A percentile compares a stretch with the other conserved stretches of the same genome.
These are phyloP conservation scores for Eutrigla gurnardus DNA, from an alignment of 2,797 vertebrate genomes.

Conservation along the genomic window DNA sequence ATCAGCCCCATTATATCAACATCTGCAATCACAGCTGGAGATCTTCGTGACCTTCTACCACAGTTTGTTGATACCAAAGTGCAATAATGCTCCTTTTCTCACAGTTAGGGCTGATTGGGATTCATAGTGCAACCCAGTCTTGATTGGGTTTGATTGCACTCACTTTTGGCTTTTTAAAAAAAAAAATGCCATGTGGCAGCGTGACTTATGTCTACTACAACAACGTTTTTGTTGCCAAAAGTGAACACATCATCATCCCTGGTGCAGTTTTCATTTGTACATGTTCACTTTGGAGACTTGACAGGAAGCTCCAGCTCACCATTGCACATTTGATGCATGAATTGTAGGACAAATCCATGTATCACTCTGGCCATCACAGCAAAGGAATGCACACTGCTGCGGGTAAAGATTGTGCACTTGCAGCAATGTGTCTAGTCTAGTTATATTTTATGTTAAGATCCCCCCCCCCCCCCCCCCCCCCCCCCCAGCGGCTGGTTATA, in stretches of 20 bases:
- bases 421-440: background rate
- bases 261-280: background rate
- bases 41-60: slow-evolving; percentile 49
- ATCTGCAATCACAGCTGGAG: slow-evolving; percentile 74
- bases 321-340: background rate
- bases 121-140: slow-evolving; percentile 22
- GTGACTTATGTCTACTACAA: slow-evolving; percentile 31
- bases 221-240: background rate
- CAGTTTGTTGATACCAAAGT: slow-evolving; percentile 57
- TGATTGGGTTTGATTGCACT: slow-evolving; percentile 72
- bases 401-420: slow-evolving; percentile 7
- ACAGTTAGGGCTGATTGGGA: slow-evolving; percentile 58
- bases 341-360: background rate
- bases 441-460: background rate
- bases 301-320: background rate
- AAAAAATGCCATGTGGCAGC: background rate
- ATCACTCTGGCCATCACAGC: background rate
- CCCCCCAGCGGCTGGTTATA: background rate
- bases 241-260: background rate
- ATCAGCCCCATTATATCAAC: slow-evolving; percentile 67
- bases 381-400: background rate
- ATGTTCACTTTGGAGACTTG: background rate
- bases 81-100: slow-evolving; percentile 28
- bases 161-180: background rate
- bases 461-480: background rate